Percentiles rank a stretch among this genome's conserved stretches.
Evolutionary conservation across 2,113 vertebrate species (phyloP).

Genomic region (Microcebus jonahi): DNA sequence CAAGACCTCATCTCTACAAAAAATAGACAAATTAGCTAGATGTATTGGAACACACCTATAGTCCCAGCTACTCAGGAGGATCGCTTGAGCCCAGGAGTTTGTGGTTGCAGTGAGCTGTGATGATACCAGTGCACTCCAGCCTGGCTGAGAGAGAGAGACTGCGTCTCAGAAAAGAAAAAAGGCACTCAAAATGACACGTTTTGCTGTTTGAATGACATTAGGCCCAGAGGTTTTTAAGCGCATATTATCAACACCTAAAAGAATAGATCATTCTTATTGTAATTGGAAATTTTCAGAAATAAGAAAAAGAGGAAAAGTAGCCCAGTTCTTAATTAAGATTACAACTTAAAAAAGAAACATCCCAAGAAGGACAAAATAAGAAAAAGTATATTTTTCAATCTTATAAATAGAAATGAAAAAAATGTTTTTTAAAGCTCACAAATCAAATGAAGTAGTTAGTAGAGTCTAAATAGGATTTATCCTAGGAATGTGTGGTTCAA

Average conservation of each 20-base stretch:
- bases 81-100: too few species aligned
- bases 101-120: too few species aligned
- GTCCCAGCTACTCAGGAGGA: too few species aligned
- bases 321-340: background rate
- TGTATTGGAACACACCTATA: too few species aligned
- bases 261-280: background rate
- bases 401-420: background rate
- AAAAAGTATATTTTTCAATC: background rate
- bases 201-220: background rate
- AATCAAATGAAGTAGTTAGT: background rate
- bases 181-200: background rate
- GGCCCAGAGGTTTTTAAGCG: background rate
- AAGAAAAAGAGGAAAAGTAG: background rate
- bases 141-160: too few species aligned
- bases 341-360: background rate
- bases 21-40: too few species aligned
- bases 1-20: too few species aligned
- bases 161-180: too few species aligned
- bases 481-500: background rate
- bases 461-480: background rate
- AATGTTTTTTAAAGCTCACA: background rate
- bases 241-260: background rate
- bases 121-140: too few species aligned
- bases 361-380: background rate
- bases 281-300: background rate